Evolutionary conservation across 2,888 invertebrate genomes (phyloP), one percentile per base, ranked within the genome.

Genomic region (Caenorhabditis macrosperma): DNA sequence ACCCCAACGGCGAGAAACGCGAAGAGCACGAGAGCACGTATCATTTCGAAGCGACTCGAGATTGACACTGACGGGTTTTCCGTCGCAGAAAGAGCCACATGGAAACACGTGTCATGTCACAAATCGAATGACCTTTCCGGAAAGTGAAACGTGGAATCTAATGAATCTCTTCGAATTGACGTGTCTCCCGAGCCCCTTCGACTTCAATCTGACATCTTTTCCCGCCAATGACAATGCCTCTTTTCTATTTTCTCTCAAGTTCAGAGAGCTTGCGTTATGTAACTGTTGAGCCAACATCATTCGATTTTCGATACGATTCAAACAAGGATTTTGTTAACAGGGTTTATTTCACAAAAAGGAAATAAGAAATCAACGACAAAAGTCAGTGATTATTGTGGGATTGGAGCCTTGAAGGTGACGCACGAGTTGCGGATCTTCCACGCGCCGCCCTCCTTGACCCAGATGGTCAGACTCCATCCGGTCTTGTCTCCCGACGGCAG

Each of bases 381-480:
- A 59, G 28, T 28, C 28, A 28, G 28, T 55, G 44, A 38, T 68
- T 74, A 66, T 66, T 74, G 72, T 38, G 74, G 63, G 26, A 54
- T 44, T 33, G 52, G 72, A 7, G 78, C 66, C 67, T 81, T 81
- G 81, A 81, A 72, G 41, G 76, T 77, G 72, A 57, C 50, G 81
- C 81, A 81, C 20, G 76, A 17, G 76, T 67, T 71, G 71, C 76
- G 76, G 67, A 81, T 77, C 68, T 81, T 81, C 81, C 81, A 81
- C 15, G 69, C 33, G 48, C 76, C 81, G n/a, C 59, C 81, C 41
- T 81, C 81, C 57, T 81, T 76, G 28, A 81, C 76, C 81, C 81
- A 81, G 59, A 81, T 50, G 55, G 76, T 60, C 28, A 81, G 52
- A 17, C 64, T 63, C 81, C 81, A 81, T 76, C 81, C 81, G 35